A percentile compares a stretch with the other conserved stretches of the same genome.
phyloP scores from a whole-genome alignment of 2,113 vertebrate genomes.

The Zosterops lateralis region DNA sequence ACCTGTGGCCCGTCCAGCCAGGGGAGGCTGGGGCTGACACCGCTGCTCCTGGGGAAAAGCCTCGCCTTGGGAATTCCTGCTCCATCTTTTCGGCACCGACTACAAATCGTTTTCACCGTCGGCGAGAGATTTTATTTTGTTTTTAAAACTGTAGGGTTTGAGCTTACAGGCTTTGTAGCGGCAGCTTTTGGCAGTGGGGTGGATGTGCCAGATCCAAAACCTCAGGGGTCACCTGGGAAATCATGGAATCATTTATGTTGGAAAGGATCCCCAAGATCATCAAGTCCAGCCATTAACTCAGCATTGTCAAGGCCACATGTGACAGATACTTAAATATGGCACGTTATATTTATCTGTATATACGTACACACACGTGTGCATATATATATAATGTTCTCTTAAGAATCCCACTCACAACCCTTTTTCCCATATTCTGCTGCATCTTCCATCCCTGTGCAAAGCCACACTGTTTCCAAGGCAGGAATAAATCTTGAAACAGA shows the following conservation, averaged over 20 bases:
- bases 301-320: background rate
- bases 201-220: background rate
- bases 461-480: background rate
- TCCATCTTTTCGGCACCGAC: accelerated
- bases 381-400: no score
- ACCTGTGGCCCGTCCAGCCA: background rate
- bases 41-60: accelerated
- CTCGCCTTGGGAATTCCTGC: background rate
- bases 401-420: background rate
- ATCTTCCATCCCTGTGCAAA: background rate
- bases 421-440: background rate
- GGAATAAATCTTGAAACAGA: background rate
- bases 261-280: background rate
- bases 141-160: background rate
- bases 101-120: accelerated
- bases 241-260: background rate
- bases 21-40: background rate
- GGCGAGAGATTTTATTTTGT: accelerated
- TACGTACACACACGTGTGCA: accelerated
- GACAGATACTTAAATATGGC: background rate
- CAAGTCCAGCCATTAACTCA: background rate
- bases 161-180: background rate
- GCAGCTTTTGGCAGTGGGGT: background rate
- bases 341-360: background rate
- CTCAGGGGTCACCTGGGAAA: no score